phyloP scores from a whole-genome alignment of 2,888 invertebrate genomes.

The Drosophila flavopinicola region DNA sequence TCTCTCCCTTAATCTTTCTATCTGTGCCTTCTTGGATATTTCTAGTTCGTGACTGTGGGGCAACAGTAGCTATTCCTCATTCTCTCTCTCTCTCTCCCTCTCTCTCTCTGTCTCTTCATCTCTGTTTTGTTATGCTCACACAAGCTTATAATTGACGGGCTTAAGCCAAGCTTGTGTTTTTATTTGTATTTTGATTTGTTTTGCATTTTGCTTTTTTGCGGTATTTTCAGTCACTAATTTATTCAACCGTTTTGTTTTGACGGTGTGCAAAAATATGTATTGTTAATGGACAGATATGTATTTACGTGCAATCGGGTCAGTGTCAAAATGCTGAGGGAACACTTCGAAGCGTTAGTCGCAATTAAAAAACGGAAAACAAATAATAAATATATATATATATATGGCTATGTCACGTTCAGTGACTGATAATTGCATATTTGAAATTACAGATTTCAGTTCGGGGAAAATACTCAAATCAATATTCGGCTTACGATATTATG shows the following conservation, averaged over 20 bases:
- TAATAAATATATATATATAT: neutral
- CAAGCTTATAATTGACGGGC: constrained; percentile 14
- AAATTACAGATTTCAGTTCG: neutral
- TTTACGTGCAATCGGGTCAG: constrained; percentile 32
- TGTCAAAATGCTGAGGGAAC: constrained; percentile 8
- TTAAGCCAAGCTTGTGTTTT: neutral
- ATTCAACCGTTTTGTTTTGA: constrained; percentile 29
- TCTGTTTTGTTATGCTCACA: neutral
- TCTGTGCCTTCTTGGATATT: no score
- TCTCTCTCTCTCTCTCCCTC: no score
- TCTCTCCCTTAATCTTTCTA: no score
- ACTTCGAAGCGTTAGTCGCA: neutral
- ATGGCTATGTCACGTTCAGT: constrained; percentile 1
- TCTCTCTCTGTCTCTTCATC: neutral
- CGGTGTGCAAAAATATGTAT: neutral
- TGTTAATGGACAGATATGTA: constrained; percentile 1
- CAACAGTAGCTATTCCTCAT: no score
- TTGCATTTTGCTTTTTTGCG: neutral
- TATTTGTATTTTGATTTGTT: constrained; percentile 1
- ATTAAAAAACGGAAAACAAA: neutral
- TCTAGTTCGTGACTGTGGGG: no score
- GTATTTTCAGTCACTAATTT: constrained; percentile 27
- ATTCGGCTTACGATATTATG: no score
- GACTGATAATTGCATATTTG: neutral
- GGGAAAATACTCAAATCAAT: neutral